Conservation (phyloP, 1,140 invertebrate species). For the Hormaphis cornu region DNA sequence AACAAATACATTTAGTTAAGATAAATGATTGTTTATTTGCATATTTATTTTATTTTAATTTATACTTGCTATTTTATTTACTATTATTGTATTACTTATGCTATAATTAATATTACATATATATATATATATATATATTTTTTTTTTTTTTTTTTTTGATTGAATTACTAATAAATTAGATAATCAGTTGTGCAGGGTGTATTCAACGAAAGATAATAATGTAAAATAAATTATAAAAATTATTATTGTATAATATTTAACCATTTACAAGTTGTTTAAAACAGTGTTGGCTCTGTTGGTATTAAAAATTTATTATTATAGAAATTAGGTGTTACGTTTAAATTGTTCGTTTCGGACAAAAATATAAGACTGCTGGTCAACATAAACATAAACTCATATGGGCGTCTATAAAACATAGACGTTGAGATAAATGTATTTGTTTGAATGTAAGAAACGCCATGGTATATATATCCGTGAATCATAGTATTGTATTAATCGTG, state of each 20-base stretch:
- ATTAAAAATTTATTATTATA: background rate
- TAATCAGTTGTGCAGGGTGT: conserved; percentile 23
- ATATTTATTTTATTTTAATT: too few species aligned
- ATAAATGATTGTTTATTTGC: too few species aligned
- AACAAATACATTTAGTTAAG: too few species aligned
- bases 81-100: conserved; percentile 1
- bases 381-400: background rate
- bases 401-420: background rate
- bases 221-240: background rate
- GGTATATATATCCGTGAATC: too few species aligned
- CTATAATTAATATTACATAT: background rate
- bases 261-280: background rate
- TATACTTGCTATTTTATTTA: too few species aligned
- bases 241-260: conserved; percentile 3
- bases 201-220: conserved; percentile 20
- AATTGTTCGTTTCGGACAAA: conserved; percentile 1
- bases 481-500: background rate
- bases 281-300: conserved; percentile 9
- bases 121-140: background rate
- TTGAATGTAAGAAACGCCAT: too few species aligned
- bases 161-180: conserved; percentile 10
- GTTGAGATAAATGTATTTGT: too few species aligned
- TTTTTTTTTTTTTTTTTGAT: conserved; percentile 1
- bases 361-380: conserved; percentile 13
- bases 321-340: background rate